Conservation (phyloP, 2,888 invertebrate species). For the Eupithecia exiguata region DNA sequence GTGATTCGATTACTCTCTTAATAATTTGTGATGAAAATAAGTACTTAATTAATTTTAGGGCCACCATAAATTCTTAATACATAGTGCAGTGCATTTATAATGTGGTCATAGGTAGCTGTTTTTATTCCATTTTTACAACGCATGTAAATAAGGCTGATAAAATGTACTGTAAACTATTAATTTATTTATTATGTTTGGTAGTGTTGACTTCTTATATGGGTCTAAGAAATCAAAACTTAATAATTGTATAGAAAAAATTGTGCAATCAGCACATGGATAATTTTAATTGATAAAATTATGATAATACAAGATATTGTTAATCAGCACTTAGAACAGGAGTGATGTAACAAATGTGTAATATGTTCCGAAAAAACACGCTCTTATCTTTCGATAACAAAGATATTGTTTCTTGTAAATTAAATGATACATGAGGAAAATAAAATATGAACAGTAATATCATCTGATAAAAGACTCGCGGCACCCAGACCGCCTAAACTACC, state of each 20-base stretch:
- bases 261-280: not conserved
- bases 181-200: conserved; percentile 51
- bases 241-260: not conserved
- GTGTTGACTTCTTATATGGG: conserved; percentile 19
- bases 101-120: conserved; percentile 51
- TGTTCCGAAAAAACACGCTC: not conserved
- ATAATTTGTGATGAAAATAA: conserved; percentile 50
- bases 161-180: conserved; percentile 58
- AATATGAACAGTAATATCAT: not conserved
- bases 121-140: conserved; percentile 56
- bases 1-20: conserved; percentile 53
- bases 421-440: not conserved
- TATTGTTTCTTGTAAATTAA: not conserved
- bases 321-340: not conserved
- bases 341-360: not conserved
- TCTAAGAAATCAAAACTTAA: not conserved
- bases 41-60: conserved; percentile 69
- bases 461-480: not conserved
- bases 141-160: conserved; percentile 74
- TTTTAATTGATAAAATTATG: not conserved
- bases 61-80: conserved; percentile 46
- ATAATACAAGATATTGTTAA: not conserved
- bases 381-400: conserved; percentile 1
- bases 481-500: conserved; percentile 32
- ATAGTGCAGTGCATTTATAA: conserved; percentile 50